Base-by-base conservation (phyloP, 2,113 vertebrate genomes). In the Caloenas nicobarica region DNA sequence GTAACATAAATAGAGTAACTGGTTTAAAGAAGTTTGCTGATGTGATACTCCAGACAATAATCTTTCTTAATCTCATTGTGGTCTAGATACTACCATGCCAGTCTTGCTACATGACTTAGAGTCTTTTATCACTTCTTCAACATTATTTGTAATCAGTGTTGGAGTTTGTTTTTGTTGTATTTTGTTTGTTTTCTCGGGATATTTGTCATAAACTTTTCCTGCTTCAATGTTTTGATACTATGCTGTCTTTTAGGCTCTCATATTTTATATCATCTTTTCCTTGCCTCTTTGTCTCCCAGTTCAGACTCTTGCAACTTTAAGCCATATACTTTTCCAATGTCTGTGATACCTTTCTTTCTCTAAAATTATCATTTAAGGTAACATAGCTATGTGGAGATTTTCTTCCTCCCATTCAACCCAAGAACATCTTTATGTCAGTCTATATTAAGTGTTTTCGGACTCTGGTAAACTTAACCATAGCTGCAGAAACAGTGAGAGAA, bases 161-260 rank as follows among this genome's bases (percentile, higher is more conserved):
- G 4, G 9, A 8, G 13, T 1, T 4, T 33, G 48, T 22, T 60
- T 25, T 62, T 21, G 0, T 24, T 24, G 19, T 23, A 8, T 23
- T 51, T 51, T 51, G 50, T 51, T 51, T 51, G 50, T 33, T 62
- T 24, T 0, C 4, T 72, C 4, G 3, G 7, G 3, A 13, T 69
- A 50, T n/a, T 92, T 80, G 4, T 34, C 7, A 46, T 83, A 34
- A 71, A 40, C 5, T 62, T 81, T 66, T 3, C 3, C 8, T 71
- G 21, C 17, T 24, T 77, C 16, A 19, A 12, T 53, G 16, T 74
- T 80, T 72, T 64, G 42, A 51, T 38, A 23, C 6, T 50, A 10
- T 54, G 21, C 23, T 66, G 4, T 22, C 25, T 54, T 86, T 61
- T 61, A 68, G 18, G 9, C 1, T 81, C 16, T 61, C 17, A 28